phyloP scores from a whole-genome alignment of 2,113 vertebrate species.

The Syngnathoides biaculeatus region DNA sequence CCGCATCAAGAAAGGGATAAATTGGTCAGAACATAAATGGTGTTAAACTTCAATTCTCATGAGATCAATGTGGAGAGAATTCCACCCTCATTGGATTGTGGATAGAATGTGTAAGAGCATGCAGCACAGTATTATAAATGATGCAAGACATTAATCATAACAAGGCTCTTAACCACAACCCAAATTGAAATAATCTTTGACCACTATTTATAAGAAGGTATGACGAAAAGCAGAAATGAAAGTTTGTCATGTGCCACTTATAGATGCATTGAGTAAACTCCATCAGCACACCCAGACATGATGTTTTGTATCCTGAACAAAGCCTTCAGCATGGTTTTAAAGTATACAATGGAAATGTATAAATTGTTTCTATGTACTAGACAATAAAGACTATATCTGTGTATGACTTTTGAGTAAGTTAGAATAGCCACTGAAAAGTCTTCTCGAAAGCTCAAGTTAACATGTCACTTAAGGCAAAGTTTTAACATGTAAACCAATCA shows the following conservation, averaged over 20 bases:
- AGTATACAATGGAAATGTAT: neutral
- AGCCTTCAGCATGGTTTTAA: neutral
- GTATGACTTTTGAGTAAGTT: too few relatives aligned
- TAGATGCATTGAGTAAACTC: conserved; percentile 53
- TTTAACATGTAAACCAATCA: neutral
- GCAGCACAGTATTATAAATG: neutral
- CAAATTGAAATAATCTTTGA: neutral
- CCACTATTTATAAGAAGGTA: neutral
- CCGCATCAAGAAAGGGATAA: too few relatives aligned
- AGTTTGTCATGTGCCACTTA: conserved; percentile 52
- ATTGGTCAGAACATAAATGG: too few relatives aligned
- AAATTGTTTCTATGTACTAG: neutral
- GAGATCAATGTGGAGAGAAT: too few relatives aligned
- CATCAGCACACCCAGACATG: conserved; percentile 40
- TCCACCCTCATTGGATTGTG: too few relatives aligned
- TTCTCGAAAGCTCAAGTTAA: neutral
- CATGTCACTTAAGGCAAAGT: neutral
- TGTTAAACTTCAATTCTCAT: too few relatives aligned
- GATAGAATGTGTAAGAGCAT: neutral
- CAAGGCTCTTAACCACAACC: conserved; percentile 11
- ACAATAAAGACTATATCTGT: neutral
- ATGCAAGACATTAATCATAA: neutral
- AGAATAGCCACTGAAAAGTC: neutral
- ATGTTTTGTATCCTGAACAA: conserved; percentile 34
- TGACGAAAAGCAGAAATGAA: conserved; percentile 63